Conservation (phyloP, 2,113 vertebrate species). For the Syngnathoides biaculeatus region DNA sequence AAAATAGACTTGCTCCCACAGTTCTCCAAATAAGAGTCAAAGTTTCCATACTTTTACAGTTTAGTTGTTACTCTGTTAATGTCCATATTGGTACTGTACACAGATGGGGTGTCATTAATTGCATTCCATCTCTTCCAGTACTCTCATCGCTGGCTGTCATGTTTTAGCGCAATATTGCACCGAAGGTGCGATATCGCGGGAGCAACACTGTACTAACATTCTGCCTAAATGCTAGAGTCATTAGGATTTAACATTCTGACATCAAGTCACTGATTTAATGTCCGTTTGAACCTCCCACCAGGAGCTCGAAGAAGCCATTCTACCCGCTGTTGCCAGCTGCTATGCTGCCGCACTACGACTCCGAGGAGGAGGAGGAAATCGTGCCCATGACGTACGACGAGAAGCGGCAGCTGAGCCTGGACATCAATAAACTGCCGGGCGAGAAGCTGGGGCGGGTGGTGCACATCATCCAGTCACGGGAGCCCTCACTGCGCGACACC, state of each 20-base stretch:
- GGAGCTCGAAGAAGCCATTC: slow-evolving; percentile 70
- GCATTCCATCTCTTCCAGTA: no score
- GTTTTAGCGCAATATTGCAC: no score
- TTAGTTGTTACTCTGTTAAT: no score
- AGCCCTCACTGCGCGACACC: slow-evolving; percentile 87
- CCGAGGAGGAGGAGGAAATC: slow-evolving; percentile 83
- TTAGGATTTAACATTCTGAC: not conserved
- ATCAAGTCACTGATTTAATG: not conserved
- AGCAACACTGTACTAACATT: no score
- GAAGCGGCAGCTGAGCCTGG: slow-evolving; percentile 89
- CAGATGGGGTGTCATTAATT: no score
- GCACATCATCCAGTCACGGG: slow-evolving; percentile 91
- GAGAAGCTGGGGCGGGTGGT: slow-evolving; percentile 92
- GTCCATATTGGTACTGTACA: no score
- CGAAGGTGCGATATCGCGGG: no score
- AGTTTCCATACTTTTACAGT: no score
- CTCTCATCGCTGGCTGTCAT: no score
- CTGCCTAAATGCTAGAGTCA: not conserved
- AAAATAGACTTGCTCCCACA: no score
- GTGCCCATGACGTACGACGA: slow-evolving; percentile 92
- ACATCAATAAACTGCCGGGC: slow-evolving; percentile 92
- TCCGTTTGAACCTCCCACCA: slow-evolving; percentile 12
- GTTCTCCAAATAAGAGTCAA: no score
- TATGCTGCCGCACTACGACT: slow-evolving; percentile 80
- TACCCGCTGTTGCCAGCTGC: slow-evolving; percentile 32